Percentiles rank a stretch among this genome's conserved stretches.
Conservation (phyloP, 2,888 invertebrate genomes). For the Drosophila rellima region DNA sequence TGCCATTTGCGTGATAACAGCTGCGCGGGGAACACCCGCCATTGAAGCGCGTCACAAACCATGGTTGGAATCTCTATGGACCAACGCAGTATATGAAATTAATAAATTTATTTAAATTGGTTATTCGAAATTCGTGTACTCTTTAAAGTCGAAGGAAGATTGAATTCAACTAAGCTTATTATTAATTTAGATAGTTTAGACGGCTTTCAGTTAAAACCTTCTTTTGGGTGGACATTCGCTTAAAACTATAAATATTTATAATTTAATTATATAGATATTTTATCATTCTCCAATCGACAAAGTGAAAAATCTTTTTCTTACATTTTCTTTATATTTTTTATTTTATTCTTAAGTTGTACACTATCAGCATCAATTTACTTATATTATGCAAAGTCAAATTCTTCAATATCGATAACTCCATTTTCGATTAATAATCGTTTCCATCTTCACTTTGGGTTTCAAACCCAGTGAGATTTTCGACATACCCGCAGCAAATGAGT, state of each 20-base stretch:
- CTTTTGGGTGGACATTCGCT: too few species aligned
- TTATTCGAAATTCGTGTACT: constrained; percentile 9
- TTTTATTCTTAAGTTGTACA: too few species aligned
- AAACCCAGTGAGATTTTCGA: constrained; percentile 11
- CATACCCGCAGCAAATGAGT: constrained; percentile 4
- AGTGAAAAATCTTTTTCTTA: too few species aligned
- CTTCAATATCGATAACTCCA: neutral
- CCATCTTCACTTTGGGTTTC: neutral
- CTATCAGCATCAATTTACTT: neutral
- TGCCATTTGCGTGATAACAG: constrained; percentile 26
- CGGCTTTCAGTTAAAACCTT: too few species aligned
- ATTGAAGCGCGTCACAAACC: constrained; percentile 28
- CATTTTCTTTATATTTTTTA: too few species aligned
- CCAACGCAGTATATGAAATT: neutral
- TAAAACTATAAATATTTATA: too few species aligned
- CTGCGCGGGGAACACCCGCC: constrained; percentile 46
- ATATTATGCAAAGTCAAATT: neutral
- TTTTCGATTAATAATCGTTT: neutral
- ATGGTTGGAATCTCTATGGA: constrained; percentile 10
- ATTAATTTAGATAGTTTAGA: too few species aligned
- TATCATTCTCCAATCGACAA: too few species aligned
- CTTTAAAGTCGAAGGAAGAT: neutral
- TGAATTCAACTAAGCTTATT: neutral
- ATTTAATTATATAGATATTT: too few species aligned
- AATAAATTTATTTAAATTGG: neutral